phyloP scores from a whole-genome alignment of 2,888 invertebrate species.

The Drosophila austrosaltans region DNA sequence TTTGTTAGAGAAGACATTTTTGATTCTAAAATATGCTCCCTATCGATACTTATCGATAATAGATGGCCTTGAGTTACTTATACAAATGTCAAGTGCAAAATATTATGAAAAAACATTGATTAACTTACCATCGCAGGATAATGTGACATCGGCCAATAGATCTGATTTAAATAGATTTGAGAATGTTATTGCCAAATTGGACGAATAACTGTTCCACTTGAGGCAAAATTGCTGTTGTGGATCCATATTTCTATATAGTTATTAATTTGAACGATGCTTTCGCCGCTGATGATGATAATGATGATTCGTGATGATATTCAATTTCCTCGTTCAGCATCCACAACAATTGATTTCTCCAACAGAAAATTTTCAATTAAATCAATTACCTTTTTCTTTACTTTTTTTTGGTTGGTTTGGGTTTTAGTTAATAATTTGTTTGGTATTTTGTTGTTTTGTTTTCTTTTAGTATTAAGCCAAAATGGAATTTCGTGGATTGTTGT shows the following conservation, averaged over 20 bases:
- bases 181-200: slow-evolving; percentile 95
- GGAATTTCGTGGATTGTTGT: slow-evolving; percentile 73
- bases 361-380: slow-evolving; percentile 18
- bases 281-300: slow-evolving; percentile 18
- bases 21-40: too few relatives aligned
- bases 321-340: slow-evolving; percentile 12
- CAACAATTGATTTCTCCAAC: slow-evolving; percentile 9
- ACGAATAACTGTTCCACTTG: slow-evolving; percentile 98
- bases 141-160: slow-evolving; percentile 95
- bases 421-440: background rate
- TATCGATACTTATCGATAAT: too few relatives aligned
- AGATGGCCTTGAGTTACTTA: too few relatives aligned
- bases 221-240: slow-evolving; percentile 97
- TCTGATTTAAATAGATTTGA: slow-evolving; percentile 96
- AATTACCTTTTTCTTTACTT: slow-evolving; percentile 14
- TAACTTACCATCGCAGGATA: slow-evolving; percentile 95
- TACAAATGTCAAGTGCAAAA: too few relatives aligned
- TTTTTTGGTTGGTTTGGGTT: background rate
- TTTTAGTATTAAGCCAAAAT: slow-evolving; percentile 65
- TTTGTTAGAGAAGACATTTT: slow-evolving; percentile 36
- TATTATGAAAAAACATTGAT: background rate
- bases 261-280: slow-evolving; percentile 26
- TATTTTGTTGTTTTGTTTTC: slow-evolving; percentile 33
- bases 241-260: slow-evolving; percentile 87
- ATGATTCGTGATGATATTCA: slow-evolving; percentile 1